Percentiles rank a stretch among this genome's conserved stretches.
These are phyloP conservation scores for Phocoena sinus DNA, from an alignment of 2,113 vertebrate genomes.

Conservation along the genomic window DNA sequence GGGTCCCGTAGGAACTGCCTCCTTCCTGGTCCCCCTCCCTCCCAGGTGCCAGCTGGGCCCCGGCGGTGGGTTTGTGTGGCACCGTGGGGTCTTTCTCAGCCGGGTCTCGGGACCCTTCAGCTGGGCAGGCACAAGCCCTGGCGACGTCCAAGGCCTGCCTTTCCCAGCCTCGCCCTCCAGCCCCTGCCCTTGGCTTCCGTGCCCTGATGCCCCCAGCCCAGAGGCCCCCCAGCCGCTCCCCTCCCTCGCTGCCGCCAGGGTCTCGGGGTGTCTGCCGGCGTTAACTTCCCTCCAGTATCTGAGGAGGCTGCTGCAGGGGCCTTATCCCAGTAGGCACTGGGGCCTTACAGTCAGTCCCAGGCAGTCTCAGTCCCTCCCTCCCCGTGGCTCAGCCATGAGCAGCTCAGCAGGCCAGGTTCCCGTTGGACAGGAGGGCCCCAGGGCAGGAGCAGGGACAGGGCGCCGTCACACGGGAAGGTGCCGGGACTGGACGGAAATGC, in stretches of 20 bases:
- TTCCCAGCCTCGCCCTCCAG: not conserved
- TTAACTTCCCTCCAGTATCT: not conserved
- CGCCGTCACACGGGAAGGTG: not conserved
- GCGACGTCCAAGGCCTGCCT: not conserved
- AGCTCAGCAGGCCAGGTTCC: not conserved
- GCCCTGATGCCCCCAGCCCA: too few relatives aligned
- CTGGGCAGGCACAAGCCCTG: not conserved
- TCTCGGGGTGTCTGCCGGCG: not conserved
- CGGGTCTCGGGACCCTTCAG: not conserved
- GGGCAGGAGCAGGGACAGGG: not conserved
- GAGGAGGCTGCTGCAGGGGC: not conserved
- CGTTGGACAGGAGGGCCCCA: not conserved
- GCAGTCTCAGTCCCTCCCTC: not conserved
- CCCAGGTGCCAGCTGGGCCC: too few relatives aligned
- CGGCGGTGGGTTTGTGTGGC: not conserved
- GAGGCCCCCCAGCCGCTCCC: not conserved
- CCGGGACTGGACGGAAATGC: not conserved
- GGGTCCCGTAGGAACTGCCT: not conserved
- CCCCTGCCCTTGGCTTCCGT: not conserved
- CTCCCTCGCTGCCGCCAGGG: not conserved
- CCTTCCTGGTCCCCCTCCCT: too few relatives aligned
- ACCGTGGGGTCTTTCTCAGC: not conserved
- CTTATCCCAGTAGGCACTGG: not conserved
- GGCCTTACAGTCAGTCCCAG: not conserved
- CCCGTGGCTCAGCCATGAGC: not conserved